Evolutionary conservation across 2,888 invertebrate genomes (phyloP).

Genomic region (Limnephilus marmoratus): DNA sequence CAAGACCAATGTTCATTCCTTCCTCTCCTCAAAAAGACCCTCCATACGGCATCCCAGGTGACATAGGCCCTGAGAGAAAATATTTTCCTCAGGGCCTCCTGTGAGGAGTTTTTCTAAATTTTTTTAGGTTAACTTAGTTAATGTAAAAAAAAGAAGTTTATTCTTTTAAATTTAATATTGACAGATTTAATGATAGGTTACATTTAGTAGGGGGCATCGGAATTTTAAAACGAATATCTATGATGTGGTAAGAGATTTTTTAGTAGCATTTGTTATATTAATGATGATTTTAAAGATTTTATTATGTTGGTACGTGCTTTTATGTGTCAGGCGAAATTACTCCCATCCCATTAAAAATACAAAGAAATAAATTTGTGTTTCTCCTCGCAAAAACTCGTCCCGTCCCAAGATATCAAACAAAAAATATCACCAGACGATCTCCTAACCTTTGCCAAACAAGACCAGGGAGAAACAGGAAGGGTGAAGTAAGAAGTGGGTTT

Average conservation of each 20-base stretch:
- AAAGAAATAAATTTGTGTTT: slow-evolving; percentile 9
- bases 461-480: slow-evolving; percentile 48
- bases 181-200: no score
- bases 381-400: slow-evolving; percentile 3
- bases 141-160: no score
- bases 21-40: no score
- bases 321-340: not conserved
- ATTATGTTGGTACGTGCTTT: not conserved
- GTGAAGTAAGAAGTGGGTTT: slow-evolving; percentile 42
- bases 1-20: no score
- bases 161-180: no score
- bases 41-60: no score
- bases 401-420: slow-evolving; percentile 56
- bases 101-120: no score
- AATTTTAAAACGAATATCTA: no score
- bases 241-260: not conserved
- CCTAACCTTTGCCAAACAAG: slow-evolving; percentile 66
- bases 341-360: slow-evolving; percentile 21
- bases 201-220: no score
- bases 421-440: slow-evolving; percentile 64
- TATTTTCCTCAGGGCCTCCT: no score
- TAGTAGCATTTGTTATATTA: not conserved
- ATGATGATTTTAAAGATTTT: not conserved
- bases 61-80: no score
- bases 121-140: no score